phyloP scores from a whole-genome alignment of 2,888 invertebrate genomes.

The Lissonota sp. region DNA sequence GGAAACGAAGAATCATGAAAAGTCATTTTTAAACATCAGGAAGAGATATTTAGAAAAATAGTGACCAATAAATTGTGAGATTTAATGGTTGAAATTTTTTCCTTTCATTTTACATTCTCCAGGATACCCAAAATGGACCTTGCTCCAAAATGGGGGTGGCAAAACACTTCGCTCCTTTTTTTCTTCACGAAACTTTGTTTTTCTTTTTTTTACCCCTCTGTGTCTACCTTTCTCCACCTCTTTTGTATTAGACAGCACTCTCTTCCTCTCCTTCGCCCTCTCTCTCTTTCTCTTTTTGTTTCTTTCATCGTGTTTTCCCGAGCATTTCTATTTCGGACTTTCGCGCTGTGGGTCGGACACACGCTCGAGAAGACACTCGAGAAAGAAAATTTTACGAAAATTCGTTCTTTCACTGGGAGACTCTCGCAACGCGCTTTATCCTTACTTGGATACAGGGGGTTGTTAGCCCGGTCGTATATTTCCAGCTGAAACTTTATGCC shows the following conservation, averaged over 20 bases:
- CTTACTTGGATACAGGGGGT: neutral
- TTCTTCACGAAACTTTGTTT: no score
- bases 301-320: conserved; percentile 31
- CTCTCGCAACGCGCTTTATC: conserved; percentile 17
- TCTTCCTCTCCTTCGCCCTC: conserved; percentile 13
- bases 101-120: no score
- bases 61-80: conserved; percentile 22
- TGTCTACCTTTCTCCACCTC: conserved; percentile 51
- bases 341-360: neutral
- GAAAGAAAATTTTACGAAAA: conserved; percentile 46
- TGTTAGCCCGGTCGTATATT: conserved; percentile 66
- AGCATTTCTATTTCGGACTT: neutral
- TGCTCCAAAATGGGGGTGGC: no score
- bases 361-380: conserved; percentile 35
- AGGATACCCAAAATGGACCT: no score
- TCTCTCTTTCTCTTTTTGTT: conserved; percentile 8
- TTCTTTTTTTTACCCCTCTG: conserved; percentile 3
- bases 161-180: no score
- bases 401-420: conserved; percentile 42
- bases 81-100: neutral
- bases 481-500: conserved; percentile 66
- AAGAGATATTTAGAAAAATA: no score
- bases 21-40: no score
- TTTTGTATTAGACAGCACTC: conserved; percentile 29
- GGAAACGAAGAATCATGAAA: no score